Conservation (phyloP, 92 coral and sea anemone genomes). For the Scolanthus callimorphus region DNA sequence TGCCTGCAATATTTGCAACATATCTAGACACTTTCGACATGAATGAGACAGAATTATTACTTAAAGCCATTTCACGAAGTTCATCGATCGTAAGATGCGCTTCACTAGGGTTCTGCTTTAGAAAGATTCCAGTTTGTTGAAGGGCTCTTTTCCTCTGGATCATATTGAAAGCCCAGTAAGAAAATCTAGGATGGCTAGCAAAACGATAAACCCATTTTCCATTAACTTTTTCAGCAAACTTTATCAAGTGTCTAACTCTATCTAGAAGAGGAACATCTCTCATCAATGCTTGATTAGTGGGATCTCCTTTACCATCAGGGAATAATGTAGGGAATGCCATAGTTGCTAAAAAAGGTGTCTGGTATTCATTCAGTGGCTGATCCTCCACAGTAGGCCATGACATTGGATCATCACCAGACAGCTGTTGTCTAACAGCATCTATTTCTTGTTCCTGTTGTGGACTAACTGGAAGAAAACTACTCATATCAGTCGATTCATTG, state of each 20-base stretch:
- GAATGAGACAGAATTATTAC: conserved; percentile 40
- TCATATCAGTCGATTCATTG: conserved; percentile 54
- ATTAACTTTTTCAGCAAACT: conserved; percentile 45
- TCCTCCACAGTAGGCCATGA: conserved; percentile 46
- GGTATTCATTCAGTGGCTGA: conserved; percentile 58
- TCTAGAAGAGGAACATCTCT: conserved; percentile 47
- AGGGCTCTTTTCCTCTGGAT: conserved; percentile 50
- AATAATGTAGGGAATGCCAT: conserved; percentile 67
- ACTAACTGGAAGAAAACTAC: conserved; percentile 66
- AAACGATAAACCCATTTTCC: conserved; percentile 50
- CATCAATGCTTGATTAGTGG: conserved; percentile 22
- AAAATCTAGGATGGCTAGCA: conserved; percentile 59
- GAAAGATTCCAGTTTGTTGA: conserved; percentile 49
- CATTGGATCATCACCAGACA: conserved; percentile 48
- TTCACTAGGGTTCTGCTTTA: conserved; percentile 45
- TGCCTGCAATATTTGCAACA: conserved; percentile 63
- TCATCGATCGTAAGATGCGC: conserved; percentile 42
- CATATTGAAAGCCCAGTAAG: conserved; percentile 77
- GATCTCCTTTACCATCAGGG: conserved; percentile 68
- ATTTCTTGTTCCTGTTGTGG: conserved; percentile 60
- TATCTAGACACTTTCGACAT: conserved; percentile 69
- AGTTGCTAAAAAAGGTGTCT: conserved; percentile 50
- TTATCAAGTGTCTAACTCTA: conserved; percentile 34
- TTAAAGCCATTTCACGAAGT: conserved; percentile 54
- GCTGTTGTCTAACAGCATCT: conserved; percentile 42